phyloP scores from a whole-genome alignment of 2,797 vertebrate genomes.

The Oophaga sylvatica region DNA sequence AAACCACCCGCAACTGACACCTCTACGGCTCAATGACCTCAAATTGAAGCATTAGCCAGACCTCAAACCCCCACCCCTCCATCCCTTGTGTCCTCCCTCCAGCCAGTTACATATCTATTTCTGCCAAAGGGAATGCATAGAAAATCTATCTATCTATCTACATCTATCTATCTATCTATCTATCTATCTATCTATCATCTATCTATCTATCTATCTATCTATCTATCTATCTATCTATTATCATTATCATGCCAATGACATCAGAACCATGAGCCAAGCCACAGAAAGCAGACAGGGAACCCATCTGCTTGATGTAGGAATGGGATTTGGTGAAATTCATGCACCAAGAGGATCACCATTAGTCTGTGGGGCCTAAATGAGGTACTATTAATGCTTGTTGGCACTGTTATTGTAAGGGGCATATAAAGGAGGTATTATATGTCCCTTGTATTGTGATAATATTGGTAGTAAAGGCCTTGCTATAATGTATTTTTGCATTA shows the following conservation, averaged over 20 bases:
- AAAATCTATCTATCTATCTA: background rate
- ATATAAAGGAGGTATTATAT: no score
- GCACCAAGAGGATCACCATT: no score
- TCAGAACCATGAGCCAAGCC: no score
- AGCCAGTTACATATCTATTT: conserved; percentile 9
- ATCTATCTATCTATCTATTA: background rate
- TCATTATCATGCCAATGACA: background rate
- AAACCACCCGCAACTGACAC: conserved; percentile 52
- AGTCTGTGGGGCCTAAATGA: no score
- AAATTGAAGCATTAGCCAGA: conserved; percentile 40
- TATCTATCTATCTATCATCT: conserved; percentile 22
- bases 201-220: conserved; percentile 15
- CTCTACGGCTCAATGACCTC: conserved; percentile 41
- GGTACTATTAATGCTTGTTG: no score
- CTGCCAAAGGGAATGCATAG: background rate
- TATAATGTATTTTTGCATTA: no score
- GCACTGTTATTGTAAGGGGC: no score
- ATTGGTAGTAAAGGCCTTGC: no score
- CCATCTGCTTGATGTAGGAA: no score
- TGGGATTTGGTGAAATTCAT: no score
- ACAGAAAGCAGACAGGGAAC: no score
- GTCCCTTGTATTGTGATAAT: no score
- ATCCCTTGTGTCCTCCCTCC: conserved; percentile 2
- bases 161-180: background rate
- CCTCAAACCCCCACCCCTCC: background rate